A percentile compares a stretch with the other conserved stretches of the same genome.
Evolutionary conservation across 2,113 vertebrate species (phyloP).

Genomic region (Solea solea): DNA sequence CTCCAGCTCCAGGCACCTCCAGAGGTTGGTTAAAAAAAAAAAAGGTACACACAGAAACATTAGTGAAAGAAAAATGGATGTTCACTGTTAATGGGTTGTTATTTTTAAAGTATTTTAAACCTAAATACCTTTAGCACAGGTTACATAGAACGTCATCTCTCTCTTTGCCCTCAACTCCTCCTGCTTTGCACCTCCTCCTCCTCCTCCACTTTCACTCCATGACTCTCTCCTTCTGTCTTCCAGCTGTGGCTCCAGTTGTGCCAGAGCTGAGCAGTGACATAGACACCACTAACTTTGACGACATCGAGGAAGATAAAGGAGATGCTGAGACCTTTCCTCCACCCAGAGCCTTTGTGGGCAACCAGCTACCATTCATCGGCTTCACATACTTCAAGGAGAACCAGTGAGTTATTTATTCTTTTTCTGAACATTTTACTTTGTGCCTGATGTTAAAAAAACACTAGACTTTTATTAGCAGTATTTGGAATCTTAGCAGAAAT

Average conservation of each 20-base stretch:
- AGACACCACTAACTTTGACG: slow-evolving; percentile 98
- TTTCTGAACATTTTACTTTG: background rate
- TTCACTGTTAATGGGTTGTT: background rate
- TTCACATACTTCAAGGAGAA: slow-evolving; percentile 98
- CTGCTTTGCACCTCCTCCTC: slow-evolving; percentile 17
- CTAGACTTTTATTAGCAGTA: background rate
- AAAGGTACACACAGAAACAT: slow-evolving; percentile 3
- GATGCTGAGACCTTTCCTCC: slow-evolving; percentile 92
- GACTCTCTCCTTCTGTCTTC: slow-evolving; percentile 39
- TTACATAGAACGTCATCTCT: slow-evolving; percentile 1
- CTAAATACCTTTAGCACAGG: slow-evolving; percentile 1
- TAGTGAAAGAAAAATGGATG: background rate
- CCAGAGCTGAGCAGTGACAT: slow-evolving; percentile 95
- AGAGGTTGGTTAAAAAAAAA: slow-evolving; percentile 13
- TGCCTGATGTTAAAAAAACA: no score
- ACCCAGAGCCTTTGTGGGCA: slow-evolving; percentile 95
- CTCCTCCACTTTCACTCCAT: slow-evolving; percentile 5
- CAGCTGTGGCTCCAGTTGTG: slow-evolving; percentile 96
- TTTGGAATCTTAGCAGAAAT: background rate
- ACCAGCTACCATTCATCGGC: slow-evolving; percentile 97
- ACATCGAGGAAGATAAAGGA: slow-evolving; percentile 93
- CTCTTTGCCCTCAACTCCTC: slow-evolving; percentile 2
- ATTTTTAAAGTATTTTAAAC: slow-evolving; percentile 3
- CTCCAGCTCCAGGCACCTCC: slow-evolving; percentile 19
- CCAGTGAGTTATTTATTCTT: slow-evolving; percentile 83